Percentiles rank a stretch among this genome's conserved stretches.
Evolutionary conservation across 2,113 vertebrate genomes (phyloP).

Genomic region (Grallaria varia): DNA sequence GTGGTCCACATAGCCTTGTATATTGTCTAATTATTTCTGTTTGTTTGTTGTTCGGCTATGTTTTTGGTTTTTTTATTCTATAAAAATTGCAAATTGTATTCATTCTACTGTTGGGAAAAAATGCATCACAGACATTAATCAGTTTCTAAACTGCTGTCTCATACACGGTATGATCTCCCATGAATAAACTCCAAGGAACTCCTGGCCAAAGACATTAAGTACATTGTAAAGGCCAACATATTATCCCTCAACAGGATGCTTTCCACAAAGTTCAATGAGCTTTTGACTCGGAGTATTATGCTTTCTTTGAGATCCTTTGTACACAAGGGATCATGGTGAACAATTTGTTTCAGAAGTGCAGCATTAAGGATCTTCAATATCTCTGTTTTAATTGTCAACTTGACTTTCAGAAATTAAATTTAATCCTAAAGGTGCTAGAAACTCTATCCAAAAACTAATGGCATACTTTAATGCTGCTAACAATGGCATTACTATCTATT

Average conservation of each 20-base stretch:
- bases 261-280: not conserved
- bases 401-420: not conserved
- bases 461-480: not conserved
- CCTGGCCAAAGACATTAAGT: not conserved
- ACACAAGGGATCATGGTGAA: not conserved
- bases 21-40: not conserved
- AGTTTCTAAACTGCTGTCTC: not conserved
- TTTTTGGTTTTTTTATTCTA: not conserved
- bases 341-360: not conserved
- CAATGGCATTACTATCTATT: not conserved
- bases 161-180: not conserved
- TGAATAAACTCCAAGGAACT: not conserved
- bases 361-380: not conserved
- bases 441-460: not conserved
- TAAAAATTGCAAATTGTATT: not conserved
- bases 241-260: not conserved
- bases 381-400: not conserved
- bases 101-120: not conserved
- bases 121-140: not conserved
- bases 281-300: not conserved
- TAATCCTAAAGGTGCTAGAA: not conserved
- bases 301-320: not conserved
- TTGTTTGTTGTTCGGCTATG: not conserved
- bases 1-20: not conserved
- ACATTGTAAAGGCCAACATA: not conserved